Evolutionary conservation across 1,140 invertebrate species (phyloP).

Genomic region (Zaprionus camerounensis): DNA sequence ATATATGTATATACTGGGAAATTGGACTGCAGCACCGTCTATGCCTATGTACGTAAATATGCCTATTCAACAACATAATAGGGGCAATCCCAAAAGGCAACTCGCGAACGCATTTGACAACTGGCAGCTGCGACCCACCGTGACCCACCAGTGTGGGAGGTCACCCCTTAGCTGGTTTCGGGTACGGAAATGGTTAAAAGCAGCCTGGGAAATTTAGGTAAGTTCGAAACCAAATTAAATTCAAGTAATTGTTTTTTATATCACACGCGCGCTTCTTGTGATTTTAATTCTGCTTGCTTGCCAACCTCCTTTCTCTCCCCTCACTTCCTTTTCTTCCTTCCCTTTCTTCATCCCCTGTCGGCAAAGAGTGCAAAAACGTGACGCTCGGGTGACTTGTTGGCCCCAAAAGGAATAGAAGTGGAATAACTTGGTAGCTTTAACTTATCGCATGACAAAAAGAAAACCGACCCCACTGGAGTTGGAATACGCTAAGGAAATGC

Average conservation of each 20-base stretch:
- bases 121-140: not conserved
- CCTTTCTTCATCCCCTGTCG: not conserved
- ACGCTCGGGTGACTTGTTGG: not conserved
- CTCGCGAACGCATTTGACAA: too few relatives aligned
- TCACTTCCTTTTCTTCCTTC: not conserved
- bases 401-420: not conserved
- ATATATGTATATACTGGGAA: slow-evolving; percentile 15
- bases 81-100: slow-evolving; percentile 13
- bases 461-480: not conserved
- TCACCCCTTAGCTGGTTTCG: not conserved
- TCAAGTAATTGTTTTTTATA: slow-evolving; percentile 31
- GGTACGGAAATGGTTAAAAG: slow-evolving; percentile 3
- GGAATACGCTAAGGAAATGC: not conserved
- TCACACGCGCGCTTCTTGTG: slow-evolving; percentile 6
- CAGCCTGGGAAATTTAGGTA: not conserved
- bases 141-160: not conserved
- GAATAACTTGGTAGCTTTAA: not conserved
- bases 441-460: not conserved
- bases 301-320: not conserved
- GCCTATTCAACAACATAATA: not conserved
- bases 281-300: slow-evolving; percentile 4
- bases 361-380: not conserved
- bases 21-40: slow-evolving; percentile 30
- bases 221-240: slow-evolving; percentile 31
- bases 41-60: not conserved